phyloP scores from a whole-genome alignment of 2,797 vertebrate species.

The Heliangelus exortis region DNA sequence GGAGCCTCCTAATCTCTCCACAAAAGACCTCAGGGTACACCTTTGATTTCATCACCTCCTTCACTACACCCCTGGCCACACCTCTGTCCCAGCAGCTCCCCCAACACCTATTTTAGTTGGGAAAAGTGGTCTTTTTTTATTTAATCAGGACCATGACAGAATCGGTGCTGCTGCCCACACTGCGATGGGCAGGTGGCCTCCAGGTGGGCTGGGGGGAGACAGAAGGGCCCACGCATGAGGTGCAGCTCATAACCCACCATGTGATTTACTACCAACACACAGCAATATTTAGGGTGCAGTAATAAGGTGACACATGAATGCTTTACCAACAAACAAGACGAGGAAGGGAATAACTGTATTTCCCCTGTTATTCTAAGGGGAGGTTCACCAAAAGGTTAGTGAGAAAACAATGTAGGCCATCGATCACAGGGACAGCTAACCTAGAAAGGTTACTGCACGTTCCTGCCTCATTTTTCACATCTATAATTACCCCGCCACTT shows the following conservation, averaged over 20 bases:
- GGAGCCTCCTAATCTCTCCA: not conserved
- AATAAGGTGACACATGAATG: not conserved
- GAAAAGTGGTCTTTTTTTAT: not conserved
- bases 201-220: not conserved
- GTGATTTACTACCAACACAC: not conserved
- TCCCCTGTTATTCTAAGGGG: conserved; percentile 62
- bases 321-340: conserved; percentile 63
- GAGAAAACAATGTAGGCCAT: conserved; percentile 70
- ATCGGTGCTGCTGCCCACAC: accelerated
- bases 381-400: conserved; percentile 77
- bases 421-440: conserved; percentile 69
- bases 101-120: not conserved
- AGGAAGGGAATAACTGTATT: conserved; percentile 72
- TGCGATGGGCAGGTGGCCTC: accelerated
- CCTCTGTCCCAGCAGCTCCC: not conserved
- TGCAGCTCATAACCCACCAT: not conserved
- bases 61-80: not conserved
- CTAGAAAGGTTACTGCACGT: conserved; percentile 56
- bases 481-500: conserved; percentile 23
- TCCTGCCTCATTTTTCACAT: conserved; percentile 69
- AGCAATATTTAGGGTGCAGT: conserved; percentile 18
- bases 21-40: accelerated
- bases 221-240: not conserved
- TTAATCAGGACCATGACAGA: not conserved
- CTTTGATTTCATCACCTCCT: not conserved